phyloP scores from a whole-genome alignment of 2,888 invertebrate genomes.

The Adelphocoris suturalis region DNA sequence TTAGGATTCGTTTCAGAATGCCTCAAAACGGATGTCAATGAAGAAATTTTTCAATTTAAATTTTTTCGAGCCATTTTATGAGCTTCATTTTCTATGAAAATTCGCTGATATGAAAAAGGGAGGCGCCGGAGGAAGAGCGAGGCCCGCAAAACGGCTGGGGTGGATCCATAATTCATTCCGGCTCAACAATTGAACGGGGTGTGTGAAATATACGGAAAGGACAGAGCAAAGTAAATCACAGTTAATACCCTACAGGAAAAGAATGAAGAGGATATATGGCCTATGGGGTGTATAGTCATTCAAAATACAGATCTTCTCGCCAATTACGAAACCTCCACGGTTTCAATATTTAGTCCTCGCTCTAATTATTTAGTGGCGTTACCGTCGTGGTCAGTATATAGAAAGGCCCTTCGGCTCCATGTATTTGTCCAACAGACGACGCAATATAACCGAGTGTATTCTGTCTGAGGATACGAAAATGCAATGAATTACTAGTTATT shows the following conservation, averaged over 20 bases:
- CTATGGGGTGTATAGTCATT: background rate
- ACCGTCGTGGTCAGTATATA: background rate
- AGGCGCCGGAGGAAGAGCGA: background rate
- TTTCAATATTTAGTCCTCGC: background rate
- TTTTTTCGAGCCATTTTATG: no score
- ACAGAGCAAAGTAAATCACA: slow-evolving; percentile 5
- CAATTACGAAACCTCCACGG: background rate
- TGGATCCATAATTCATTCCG: slow-evolving; percentile 13
- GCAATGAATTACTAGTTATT: background rate
- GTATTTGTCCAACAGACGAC: background rate
- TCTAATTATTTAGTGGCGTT: background rate
- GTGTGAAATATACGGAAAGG: slow-evolving; percentile 2
- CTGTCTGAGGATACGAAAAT: background rate
- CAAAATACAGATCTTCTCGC: background rate
- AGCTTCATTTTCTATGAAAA: no score
- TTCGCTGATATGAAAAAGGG: slow-evolving; percentile 20
- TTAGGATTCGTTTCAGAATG: no score
- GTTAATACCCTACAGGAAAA: background rate
- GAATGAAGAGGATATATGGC: slow-evolving; percentile 5
- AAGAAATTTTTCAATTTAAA: no score
- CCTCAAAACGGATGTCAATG: no score
- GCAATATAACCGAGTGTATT: background rate
- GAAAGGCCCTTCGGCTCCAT: background rate
- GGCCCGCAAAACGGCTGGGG: background rate
- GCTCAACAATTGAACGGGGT: slow-evolving; percentile 25